Evolutionary conservation across 2,797 vertebrate species (phyloP).

Genomic region (Lindbergichthys nudifrons): DNA sequence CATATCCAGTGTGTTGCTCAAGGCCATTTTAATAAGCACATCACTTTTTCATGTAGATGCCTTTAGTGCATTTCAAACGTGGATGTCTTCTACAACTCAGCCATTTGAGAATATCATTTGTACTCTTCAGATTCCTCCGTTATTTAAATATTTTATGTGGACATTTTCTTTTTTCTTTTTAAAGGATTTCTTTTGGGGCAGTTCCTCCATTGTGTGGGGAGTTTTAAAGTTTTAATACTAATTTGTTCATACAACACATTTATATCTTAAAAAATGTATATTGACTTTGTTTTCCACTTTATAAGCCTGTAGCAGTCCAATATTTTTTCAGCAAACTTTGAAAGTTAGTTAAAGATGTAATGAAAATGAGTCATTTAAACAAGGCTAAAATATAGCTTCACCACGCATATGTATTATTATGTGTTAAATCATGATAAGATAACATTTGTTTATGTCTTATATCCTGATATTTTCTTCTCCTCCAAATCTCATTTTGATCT

Average conservation of each 20-base stretch:
- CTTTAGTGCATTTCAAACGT: not conserved
- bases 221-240: too few relatives aligned
- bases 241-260: not conserved
- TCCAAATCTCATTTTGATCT: constrained; percentile 1
- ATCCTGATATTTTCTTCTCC: not conserved
- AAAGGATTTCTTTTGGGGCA: too few relatives aligned
- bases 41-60: not conserved
- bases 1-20: constrained; percentile 1
- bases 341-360: not conserved
- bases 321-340: not conserved
- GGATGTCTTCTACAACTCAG: not conserved
- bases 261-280: not conserved
- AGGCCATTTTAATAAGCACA: constrained; percentile 9
- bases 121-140: too few relatives aligned
- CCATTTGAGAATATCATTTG: not conserved
- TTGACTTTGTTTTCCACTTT: constrained; percentile 6
- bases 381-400: not conserved
- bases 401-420: not conserved
- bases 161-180: too few relatives aligned
- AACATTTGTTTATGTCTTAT: too few relatives aligned
- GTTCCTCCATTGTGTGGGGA: too few relatives aligned
- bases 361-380: not conserved
- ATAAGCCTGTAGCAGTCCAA: not conserved
- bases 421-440: not conserved
- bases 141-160: too few relatives aligned